Evolutionary conservation across 2,113 vertebrate species (phyloP).

Genomic region (Laticauda laticaudata): DNA sequence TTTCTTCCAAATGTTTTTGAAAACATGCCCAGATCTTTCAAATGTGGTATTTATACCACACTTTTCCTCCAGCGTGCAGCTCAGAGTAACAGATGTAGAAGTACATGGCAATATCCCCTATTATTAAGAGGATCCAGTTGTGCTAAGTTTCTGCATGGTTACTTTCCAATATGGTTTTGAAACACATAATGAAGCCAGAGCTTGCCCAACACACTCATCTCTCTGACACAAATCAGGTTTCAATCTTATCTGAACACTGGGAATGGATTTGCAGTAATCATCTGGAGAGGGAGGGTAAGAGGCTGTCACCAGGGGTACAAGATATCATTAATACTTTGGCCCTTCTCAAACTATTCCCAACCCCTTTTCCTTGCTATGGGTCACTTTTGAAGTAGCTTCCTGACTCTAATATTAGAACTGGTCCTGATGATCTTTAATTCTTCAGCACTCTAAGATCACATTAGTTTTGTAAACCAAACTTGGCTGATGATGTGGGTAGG

Average conservation of each 20-base stretch:
- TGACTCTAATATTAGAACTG: not conserved
- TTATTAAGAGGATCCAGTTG: not conserved
- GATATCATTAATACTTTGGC: not conserved
- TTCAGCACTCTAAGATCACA: not conserved
- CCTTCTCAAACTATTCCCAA: not conserved
- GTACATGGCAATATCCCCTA: no score
- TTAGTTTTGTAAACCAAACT: not conserved
- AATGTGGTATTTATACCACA: not conserved
- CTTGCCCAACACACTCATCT: not conserved
- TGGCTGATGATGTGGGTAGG: not conserved
- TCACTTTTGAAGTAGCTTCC: not conserved
- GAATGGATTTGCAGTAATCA: not conserved
- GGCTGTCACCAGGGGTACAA: not conserved
- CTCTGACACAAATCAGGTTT: not conserved
- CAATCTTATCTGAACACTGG: not conserved
- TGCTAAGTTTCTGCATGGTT: not conserved
- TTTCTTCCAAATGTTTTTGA: not conserved
- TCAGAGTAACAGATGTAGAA: not conserved
- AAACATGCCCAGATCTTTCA: not conserved
- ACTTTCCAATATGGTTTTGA: not conserved
- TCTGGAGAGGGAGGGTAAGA: not conserved
- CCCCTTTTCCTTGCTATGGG: not conserved
- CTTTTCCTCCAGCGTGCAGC: no score
- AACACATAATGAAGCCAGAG: not conserved
- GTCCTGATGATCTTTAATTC: not conserved